Conservation (phyloP, 92 coral and sea anemone genomes). For the Heliopora coerulea region DNA sequence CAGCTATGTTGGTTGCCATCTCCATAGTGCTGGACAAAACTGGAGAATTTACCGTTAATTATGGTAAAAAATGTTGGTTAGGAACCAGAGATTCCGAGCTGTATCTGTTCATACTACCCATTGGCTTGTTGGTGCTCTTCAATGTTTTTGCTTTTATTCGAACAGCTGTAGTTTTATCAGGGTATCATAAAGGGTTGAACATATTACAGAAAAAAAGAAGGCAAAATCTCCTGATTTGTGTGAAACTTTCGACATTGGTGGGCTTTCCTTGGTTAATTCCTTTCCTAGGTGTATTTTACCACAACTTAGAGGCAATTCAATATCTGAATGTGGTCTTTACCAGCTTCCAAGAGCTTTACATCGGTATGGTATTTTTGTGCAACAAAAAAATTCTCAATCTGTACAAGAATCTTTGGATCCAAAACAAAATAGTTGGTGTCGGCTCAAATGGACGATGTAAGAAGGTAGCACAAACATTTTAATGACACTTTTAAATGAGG, state of each 20-base stretch:
- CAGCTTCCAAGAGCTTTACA: neutral
- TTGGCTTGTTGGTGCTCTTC: conserved; percentile 41
- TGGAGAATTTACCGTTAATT: conserved; percentile 52
- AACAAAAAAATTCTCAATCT: neutral
- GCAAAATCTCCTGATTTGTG: neutral
- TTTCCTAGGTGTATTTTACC: neutral
- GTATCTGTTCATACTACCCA: conserved; percentile 54
- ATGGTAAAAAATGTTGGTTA: conserved; percentile 69
- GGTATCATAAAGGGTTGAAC: neutral
- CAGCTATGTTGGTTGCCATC: conserved; percentile 46
- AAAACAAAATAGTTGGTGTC: neutral
- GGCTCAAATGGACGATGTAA: no score
- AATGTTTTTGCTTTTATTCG: conserved; percentile 50
- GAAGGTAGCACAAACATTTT: no score
- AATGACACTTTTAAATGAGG: no score
- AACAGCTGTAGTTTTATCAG: conserved; percentile 22
- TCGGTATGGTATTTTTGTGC: neutral
- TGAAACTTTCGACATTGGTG: neutral
- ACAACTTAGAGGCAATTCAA: neutral
- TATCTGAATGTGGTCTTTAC: neutral
- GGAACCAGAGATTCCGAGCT: conserved; percentile 38
- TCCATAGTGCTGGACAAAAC: conserved; percentile 60
- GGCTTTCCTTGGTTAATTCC: neutral
- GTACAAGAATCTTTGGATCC: neutral
- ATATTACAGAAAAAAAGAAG: neutral